A percentile compares a stretch with the other conserved stretches of the same genome.
Conservation (phyloP, 2,113 vertebrate species). For the Hypocryptadius cinnamomeus region DNA sequence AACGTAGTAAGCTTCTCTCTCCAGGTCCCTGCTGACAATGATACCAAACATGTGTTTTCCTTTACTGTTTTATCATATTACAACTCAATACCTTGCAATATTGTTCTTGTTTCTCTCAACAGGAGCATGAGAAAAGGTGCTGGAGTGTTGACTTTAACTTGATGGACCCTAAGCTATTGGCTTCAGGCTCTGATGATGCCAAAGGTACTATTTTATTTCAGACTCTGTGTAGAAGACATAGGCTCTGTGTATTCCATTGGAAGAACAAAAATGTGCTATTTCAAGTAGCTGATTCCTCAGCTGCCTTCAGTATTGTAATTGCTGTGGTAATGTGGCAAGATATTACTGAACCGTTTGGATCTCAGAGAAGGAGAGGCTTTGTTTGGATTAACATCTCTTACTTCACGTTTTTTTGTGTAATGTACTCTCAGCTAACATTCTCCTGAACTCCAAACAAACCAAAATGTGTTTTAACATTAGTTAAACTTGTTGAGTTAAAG, state of each 20-base stretch:
- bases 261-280: not conserved
- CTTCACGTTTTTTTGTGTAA: not conserved
- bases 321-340: not conserved
- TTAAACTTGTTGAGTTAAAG: slow-evolving; percentile 1
- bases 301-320: not conserved
- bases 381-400: not conserved
- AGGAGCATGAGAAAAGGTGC: slow-evolving; percentile 99
- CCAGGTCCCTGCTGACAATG: not conserved
- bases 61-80: not conserved
- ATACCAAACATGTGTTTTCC: not conserved
- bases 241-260: not conserved
- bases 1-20: not conserved
- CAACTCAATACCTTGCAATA: not conserved
- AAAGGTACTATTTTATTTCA: slow-evolving; percentile 81
- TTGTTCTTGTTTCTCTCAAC: slow-evolving; percentile 32
- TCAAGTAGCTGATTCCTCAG: not conserved
- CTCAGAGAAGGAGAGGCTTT: not conserved
- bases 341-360: not conserved
- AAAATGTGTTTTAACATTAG: not conserved
- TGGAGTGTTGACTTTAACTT: slow-evolving; percentile 99
- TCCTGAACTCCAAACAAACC: not conserved
- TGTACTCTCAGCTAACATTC: not conserved
- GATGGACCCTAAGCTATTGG: slow-evolving; percentile 98
- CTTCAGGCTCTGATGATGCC: slow-evolving; percentile 97
- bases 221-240: not conserved